Conservation (phyloP, 2,797 vertebrate genomes). For the Mormyrus proboscirostris region DNA sequence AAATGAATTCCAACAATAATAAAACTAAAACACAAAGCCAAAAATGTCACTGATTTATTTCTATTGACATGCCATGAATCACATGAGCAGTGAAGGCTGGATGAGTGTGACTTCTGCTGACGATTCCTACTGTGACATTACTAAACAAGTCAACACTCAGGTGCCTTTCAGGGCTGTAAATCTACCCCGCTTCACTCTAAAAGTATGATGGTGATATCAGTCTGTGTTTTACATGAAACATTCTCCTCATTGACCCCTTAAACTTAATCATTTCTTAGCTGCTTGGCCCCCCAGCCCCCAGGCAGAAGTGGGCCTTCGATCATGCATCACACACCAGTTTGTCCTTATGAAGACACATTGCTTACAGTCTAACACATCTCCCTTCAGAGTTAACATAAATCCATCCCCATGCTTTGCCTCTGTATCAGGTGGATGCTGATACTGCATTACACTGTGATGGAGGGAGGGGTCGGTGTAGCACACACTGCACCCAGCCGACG, state of each 20-base stretch:
- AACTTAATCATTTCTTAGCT: neutral
- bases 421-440: neutral
- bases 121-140: neutral
- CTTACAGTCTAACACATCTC: neutral
- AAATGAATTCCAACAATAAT: neutral
- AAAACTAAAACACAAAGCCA: neutral
- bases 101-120: neutral
- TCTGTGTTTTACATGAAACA: neutral
- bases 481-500: neutral
- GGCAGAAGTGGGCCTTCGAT: neutral
- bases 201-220: neutral
- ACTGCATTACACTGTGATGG: neutral
- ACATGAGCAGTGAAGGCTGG: neutral
- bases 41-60: neutral
- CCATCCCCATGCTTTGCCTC: neutral
- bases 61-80: neutral
- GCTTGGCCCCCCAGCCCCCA: neutral
- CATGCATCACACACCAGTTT: neutral
- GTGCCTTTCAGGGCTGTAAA: neutral
- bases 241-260: neutral
- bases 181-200: neutral
- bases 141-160: neutral
- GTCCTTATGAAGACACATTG: neutral
- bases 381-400: neutral
- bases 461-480: neutral